Base-by-base conservation (phyloP, 1,140 invertebrate genomes). In the Leguminivora glycinivorella region DNA sequence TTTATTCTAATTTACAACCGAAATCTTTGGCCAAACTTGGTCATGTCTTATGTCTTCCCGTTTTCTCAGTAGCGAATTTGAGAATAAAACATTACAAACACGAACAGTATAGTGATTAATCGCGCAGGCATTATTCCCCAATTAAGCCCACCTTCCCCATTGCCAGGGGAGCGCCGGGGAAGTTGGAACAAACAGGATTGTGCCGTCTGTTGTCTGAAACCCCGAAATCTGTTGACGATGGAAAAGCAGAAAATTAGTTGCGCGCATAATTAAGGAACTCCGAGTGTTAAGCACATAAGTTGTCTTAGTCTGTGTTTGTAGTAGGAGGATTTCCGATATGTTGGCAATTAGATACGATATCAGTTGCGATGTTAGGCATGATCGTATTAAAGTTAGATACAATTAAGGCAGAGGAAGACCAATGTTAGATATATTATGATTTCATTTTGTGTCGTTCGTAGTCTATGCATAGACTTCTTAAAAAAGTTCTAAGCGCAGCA, bases 51-150 rank as follows among this genome's bases (percentile, higher is more conserved):
- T 7, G 31, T 10, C 31, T 1, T 34, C 31, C 40, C 40, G 5
- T 17, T n/a, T 43, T 43, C n/a, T 47, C 43, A 17, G 14, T 22
- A 22, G 70, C 56, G 70, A 68, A 76, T 77, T 79, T 72, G 40
- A 72, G 68, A 76, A 81, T 75, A 81, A 75, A 75, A 76, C 73
- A 70, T 69, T 73, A 29, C 56, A 70, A 38, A 71, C n/a, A 67
- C n/a, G 19, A 56, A 66, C 71, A 71, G 77, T 74, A 84, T 84
- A 80, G 86, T 89, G 87, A 91, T 91, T 88, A 89, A 91, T 91
- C 83, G 88, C 80, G 83, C 76, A 72, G 78, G 82, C 83, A 89
- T 89, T 89, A 89, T 88, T 91, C 88, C 83, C 85, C 86, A 89
- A 91, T 91, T 91, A 89, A 89, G 82, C 81, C 77, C 78, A 83